Percentiles rank a stretch among this genome's conserved stretches.
Evolutionary conservation across 2,888 invertebrate species (phyloP).

Genomic region (Agrotis exclamationis): DNA sequence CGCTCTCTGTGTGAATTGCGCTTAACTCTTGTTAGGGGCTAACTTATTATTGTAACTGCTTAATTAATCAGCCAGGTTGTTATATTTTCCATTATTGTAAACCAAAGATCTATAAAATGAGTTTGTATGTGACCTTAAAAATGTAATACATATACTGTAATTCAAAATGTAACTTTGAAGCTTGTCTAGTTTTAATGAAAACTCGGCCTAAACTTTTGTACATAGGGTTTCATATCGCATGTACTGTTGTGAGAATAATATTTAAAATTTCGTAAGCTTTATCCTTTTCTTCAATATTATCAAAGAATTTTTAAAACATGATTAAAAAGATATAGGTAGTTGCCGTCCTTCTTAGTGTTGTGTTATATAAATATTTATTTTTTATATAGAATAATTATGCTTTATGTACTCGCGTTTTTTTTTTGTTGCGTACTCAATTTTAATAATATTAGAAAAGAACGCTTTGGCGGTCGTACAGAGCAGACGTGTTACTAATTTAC

Average conservation of each 20-base stretch:
- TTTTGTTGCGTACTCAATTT: conserved; percentile 18
- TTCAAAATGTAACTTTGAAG: conserved; percentile 9
- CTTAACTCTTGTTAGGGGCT: no score
- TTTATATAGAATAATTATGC: conserved; percentile 12
- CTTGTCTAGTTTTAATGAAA: conserved; percentile 32
- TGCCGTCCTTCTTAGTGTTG: conserved; percentile 51
- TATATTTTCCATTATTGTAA: conserved; percentile 10
- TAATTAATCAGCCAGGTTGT: conserved; percentile 16
- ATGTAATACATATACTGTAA: conserved; percentile 13
- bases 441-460: no score
- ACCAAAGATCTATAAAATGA: conserved; percentile 44
- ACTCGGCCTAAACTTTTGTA: conserved; percentile 43
- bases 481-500: background rate
- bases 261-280: background rate
- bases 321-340: conserved; percentile 17
- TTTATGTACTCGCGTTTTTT: conserved; percentile 2
- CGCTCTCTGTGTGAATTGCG: no score
- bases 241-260: conserved; percentile 3
- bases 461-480: background rate
- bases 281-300: background rate
- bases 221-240: conserved; percentile 27
- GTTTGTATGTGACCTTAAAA: conserved; percentile 6
- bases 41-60: conserved; percentile 3
- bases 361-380: conserved; percentile 25
- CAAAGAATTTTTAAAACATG: background rate